These are phyloP conservation scores for Spodoptera exigua DNA, from an alignment of 2,888 invertebrate species.

Conservation along the genomic window DNA sequence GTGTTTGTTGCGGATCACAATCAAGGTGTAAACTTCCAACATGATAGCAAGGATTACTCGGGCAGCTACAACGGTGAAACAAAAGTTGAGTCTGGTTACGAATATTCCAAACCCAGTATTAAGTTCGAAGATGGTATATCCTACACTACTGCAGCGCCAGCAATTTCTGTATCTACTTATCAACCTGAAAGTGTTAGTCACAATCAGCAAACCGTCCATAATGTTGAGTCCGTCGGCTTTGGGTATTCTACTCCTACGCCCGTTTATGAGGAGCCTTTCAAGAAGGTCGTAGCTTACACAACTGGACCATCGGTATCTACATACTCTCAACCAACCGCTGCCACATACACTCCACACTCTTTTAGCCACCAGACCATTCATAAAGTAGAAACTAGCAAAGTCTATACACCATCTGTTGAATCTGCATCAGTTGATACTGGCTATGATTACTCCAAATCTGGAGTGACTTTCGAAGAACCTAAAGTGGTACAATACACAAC, in stretches of 20 bases:
- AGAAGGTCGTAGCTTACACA: slow-evolving; percentile 81
- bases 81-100: slow-evolving; percentile 70
- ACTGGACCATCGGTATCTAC: slow-evolving; percentile 73
- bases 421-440: slow-evolving; percentile 53
- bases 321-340: slow-evolving; percentile 70
- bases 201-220: slow-evolving; percentile 77
- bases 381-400: slow-evolving; percentile 68
- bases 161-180: slow-evolving; percentile 75
- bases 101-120: slow-evolving; percentile 76
- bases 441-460: slow-evolving; percentile 58
- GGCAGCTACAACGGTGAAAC: slow-evolving; percentile 37
- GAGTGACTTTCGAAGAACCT: slow-evolving; percentile 62
- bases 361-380: slow-evolving; percentile 78
- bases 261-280: slow-evolving; percentile 80
- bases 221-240: slow-evolving; percentile 71
- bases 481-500: slow-evolving; percentile 69
- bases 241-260: slow-evolving; percentile 76
- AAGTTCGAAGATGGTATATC: slow-evolving; percentile 80
- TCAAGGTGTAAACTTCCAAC: slow-evolving; percentile 72
- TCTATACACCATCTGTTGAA: slow-evolving; percentile 62
- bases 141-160: slow-evolving; percentile 75
- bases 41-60: slow-evolving; percentile 62
- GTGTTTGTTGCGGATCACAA: slow-evolving; percentile 71
- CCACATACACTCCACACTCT: slow-evolving; percentile 72
- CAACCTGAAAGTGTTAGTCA: slow-evolving; percentile 77